Evolutionary conservation across 2,113 vertebrate species (phyloP), one percentile per base, ranked within the genome.

Genomic region (Hepsetus odoe): DNA sequence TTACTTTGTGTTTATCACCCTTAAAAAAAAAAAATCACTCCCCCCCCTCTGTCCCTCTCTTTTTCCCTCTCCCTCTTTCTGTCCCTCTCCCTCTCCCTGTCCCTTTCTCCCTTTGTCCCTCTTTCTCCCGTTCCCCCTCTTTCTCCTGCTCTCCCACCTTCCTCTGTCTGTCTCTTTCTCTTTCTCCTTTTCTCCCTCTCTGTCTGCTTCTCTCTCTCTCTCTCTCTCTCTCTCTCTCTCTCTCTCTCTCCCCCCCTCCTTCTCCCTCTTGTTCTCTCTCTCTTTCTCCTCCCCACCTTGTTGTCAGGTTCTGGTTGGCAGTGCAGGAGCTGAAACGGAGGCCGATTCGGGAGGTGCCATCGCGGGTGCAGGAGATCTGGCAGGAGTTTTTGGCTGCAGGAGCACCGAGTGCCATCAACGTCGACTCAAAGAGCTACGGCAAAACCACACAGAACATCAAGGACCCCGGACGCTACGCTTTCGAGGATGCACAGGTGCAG

Each of bases 361-460:
- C 91, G 24, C 91, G 96, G 0, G 97, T 98, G 53, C 95, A 98
- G 80, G 96, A 99, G 91, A 98, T 99, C 87, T 99, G 97, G 97
- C 95, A 95, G 86, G 97, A 99, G 84, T 99, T 99, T 85, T 89
- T 99, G 89, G 97, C 97, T 79, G 92, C 96, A 0, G 97, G 97
- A 76, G 97, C 97, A 7, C 96, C 96, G 76, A 99, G 97, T 69
- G 95, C 97, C 89, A 99, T 99, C 89, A 99, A 99, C 55, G 90
- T 99, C 77, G 97, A 99, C 87, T 99, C 97, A 24, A 98, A 98
- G 91, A 99, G 96, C 88, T 99, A 99, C 1, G 96, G 90, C 90
- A 98, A 98, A 93, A 98, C 97, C 79, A 98, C 95, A 7, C 96
- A 98, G 88, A 98, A 97, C 64, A 94, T 99, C 83, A 97, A 98